Conservation (phyloP, 2,797 vertebrate genomes). For the Pelobates cultripes region DNA sequence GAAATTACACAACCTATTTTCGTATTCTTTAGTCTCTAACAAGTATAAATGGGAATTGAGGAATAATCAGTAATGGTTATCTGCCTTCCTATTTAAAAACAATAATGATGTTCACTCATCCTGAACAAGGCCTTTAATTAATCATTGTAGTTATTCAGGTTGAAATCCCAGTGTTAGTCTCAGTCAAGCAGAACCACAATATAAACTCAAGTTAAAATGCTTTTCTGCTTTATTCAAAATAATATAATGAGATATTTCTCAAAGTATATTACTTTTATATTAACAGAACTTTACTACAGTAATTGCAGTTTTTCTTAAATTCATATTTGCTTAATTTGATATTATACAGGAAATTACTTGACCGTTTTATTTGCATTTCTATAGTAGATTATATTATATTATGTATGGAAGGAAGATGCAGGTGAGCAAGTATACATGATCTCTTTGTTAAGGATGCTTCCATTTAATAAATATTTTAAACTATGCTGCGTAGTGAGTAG, state of each 20-base stretch:
- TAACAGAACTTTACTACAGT: slow-evolving; percentile 58
- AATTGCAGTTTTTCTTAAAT: slow-evolving; percentile 55
- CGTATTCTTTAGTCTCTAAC: slow-evolving; percentile 72
- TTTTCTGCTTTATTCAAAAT: slow-evolving; percentile 68
- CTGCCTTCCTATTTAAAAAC: slow-evolving; percentile 81
- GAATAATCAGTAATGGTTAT: slow-evolving; percentile 81
- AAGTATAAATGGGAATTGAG: slow-evolving; percentile 75
- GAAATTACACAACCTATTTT: slow-evolving; percentile 68
- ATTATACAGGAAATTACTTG: slow-evolving; percentile 39
- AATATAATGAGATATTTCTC: slow-evolving; percentile 64
- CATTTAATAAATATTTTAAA: no score
- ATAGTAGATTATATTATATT: no score
- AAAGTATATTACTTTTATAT: slow-evolving; percentile 63
- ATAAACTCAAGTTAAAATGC: slow-evolving; percentile 71
- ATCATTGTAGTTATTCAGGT: slow-evolving; percentile 78
- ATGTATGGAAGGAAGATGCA: not conserved
- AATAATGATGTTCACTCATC: slow-evolving; percentile 81
- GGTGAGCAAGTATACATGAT: no score
- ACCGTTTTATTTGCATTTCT: slow-evolving; percentile 1
- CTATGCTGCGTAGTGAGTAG: no score
- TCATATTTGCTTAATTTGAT: slow-evolving; percentile 27
- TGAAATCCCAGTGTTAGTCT: slow-evolving; percentile 73
- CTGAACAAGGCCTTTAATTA: slow-evolving; percentile 79
- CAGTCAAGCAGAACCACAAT: slow-evolving; percentile 66
- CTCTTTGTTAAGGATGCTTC: no score